Evolutionary conservation across 2,113 vertebrate genomes (phyloP).

Genomic region (Vidua chalybeata): DNA sequence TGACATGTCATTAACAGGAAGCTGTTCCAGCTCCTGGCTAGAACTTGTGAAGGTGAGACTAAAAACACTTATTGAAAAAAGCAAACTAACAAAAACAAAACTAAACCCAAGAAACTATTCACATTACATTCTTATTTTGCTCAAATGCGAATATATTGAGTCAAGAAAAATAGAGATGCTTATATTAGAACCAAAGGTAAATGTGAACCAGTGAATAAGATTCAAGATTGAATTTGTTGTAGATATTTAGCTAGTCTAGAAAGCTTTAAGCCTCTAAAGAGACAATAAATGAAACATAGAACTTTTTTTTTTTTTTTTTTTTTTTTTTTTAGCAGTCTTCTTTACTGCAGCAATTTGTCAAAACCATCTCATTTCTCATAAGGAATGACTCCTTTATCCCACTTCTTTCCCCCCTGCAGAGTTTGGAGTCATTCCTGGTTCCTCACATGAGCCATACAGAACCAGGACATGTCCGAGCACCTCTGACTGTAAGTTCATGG

Average conservation of each 20-base stretch:
- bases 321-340: neutral
- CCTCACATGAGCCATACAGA: neutral
- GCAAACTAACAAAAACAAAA: neutral
- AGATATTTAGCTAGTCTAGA: neutral
- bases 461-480: neutral
- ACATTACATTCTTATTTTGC: neutral
- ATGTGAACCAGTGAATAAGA: neutral
- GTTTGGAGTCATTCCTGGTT: neutral
- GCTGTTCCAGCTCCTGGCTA: neutral
- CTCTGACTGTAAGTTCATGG: neutral
- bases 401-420: neutral
- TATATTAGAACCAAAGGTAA: neutral
- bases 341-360: neutral
- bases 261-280: neutral
- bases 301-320: too few relatives aligned
- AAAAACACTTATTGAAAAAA: neutral
- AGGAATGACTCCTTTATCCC: neutral
- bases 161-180: neutral
- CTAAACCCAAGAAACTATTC: neutral
- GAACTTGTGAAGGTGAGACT: neutral
- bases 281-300: neutral
- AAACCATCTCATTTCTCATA: neutral
- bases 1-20: neutral
- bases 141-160: neutral
- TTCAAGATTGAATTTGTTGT: neutral